These are phyloP conservation scores for Serilophus lunatus DNA, from an alignment of 2,113 vertebrate species.

Conservation along the genomic window DNA sequence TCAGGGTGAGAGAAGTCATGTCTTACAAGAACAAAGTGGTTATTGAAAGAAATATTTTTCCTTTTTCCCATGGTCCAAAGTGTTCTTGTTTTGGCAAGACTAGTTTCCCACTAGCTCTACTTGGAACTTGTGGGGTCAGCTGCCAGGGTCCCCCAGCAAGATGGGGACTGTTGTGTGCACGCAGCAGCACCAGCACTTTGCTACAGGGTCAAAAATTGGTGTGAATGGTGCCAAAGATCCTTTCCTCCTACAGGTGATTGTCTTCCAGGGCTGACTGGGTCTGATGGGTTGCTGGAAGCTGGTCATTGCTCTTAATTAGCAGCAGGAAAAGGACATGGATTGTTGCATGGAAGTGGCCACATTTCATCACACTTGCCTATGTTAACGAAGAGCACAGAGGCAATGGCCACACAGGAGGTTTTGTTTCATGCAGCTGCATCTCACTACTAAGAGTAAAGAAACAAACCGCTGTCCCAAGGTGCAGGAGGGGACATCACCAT, in stretches of 20 bases:
- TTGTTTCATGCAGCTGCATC: neutral
- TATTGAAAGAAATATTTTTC: neutral
- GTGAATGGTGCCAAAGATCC: neutral
- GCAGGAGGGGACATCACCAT: neutral
- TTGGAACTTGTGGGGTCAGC: neutral
- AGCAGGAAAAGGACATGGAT: neutral
- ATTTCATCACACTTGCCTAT: neutral
- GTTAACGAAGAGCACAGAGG: neutral
- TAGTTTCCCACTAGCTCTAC: neutral
- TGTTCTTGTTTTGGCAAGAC: neutral
- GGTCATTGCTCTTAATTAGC: neutral
- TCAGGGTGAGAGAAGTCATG: neutral
- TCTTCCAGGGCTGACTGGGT: neutral
- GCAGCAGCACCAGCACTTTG: neutral
- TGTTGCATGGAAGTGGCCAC: neutral
- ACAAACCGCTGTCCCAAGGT: neutral
- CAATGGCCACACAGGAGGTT: fast-evolving
- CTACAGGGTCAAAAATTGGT: neutral
- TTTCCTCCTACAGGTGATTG: neutral
- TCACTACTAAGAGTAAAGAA: neutral
- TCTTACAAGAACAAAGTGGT: neutral
- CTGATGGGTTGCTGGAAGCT: neutral
- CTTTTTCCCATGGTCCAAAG: neutral
- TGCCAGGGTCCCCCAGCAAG: neutral
- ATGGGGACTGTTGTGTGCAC: neutral